Base-by-base conservation (phyloP, 37 sponge, comb jelly and placozoan genomes). In the Hexactinellida sp. region DNA sequence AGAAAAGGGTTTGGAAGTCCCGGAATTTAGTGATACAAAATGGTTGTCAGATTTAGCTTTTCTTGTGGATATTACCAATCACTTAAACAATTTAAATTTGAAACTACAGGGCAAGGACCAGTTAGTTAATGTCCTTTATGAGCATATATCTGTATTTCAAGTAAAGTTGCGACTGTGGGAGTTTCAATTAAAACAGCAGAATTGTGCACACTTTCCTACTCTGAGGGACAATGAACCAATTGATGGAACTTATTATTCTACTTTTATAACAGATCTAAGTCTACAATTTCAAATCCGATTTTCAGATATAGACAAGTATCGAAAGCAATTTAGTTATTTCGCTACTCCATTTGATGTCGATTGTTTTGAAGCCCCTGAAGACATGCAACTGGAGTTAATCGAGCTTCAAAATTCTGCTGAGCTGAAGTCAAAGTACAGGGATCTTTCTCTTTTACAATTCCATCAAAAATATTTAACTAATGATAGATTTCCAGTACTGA, bases 61-160 rank as follows among this genome's bases (percentile, higher is more conserved):
- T 63, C 76, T 63, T 10, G 76, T 63, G 76, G 76, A 63, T n/a
- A 63, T 63, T n/a, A 63, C 76, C 30, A 63, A 63, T 63, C 76
- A 63, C 30, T n/a, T 63, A 28, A 63, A 63, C 30, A 63, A 7
- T 10, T n/a, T 63, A 63, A 63, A 63, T 63, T 63, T n/a, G 76
- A n/a, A 63, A 63, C 21, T 63, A n/a, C 76, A 63, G 30, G 76
- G 76, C 3, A 63, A 25, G 76, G 13, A 63, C 30, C 76, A 63
- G 76, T 63, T 63, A 10, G 30, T 63, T n/a, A 63, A 63, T 28
- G 76, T 63, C 76, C 76, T 63, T n/a, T 63, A 63, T 63, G 76
- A 63, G 13, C 76, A 63, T n/a, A 28, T 63, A 25, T 63, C 1
- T 63, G 76, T 23, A 63, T 63, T 63, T 63, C 28, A 63, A 63